These are phyloP conservation scores for Aurelia sp. DNA, from an alignment of 30 jellyfish, hydroid and myxozoan genomes.

Conservation along the genomic window DNA sequence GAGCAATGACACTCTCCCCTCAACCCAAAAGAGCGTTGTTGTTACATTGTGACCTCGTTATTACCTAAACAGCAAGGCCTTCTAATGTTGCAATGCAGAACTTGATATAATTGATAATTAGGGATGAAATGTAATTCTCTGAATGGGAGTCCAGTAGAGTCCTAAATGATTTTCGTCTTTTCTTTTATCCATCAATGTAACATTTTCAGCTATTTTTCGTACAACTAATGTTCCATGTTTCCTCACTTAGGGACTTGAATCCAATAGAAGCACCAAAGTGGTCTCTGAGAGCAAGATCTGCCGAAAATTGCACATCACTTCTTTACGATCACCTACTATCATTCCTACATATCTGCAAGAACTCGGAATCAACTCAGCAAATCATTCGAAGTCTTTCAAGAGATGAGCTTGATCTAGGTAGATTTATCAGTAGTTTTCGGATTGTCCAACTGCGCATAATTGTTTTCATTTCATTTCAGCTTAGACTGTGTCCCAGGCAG, in stretches of 20 bases:
- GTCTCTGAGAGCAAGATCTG: conserved; percentile 85
- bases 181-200: background rate
- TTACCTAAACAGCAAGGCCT: too few relatives aligned
- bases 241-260: conserved; percentile 79
- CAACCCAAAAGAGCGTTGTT: too few relatives aligned
- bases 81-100: too few relatives aligned
- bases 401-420: conserved; percentile 67
- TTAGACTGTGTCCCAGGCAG: too few relatives aligned
- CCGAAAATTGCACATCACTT: conserved; percentile 72
- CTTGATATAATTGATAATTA: too few relatives aligned
- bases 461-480: too few relatives aligned
- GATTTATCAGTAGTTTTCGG: background rate
- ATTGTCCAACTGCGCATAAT: too few relatives aligned
- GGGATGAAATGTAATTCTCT: too few relatives aligned
- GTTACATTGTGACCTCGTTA: too few relatives aligned
- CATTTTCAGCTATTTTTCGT: background rate
- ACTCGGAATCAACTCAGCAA: conserved; percentile 83
- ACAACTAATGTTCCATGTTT: background rate
- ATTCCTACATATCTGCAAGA: conserved; percentile 74
- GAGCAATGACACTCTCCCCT: too few relatives aligned
- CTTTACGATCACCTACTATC: conserved; percentile 73
- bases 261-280: conserved; percentile 95
- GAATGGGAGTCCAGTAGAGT: too few relatives aligned
- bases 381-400: conserved; percentile 89
- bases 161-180: too few relatives aligned